Conservation (phyloP, 2,797 vertebrate species). For the Cuniculus paca region DNA sequence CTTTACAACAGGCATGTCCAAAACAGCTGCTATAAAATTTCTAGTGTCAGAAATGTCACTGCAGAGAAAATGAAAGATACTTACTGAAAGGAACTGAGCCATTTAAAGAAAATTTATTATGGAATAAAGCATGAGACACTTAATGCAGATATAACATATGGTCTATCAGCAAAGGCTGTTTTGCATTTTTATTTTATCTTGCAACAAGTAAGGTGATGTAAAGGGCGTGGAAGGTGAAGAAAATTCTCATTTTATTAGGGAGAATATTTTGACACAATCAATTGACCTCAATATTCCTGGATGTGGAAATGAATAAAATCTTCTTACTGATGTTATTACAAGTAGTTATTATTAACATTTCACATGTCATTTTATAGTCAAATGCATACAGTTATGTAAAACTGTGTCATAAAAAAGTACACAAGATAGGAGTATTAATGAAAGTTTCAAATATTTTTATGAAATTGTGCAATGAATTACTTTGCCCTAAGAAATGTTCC, state of each 20-base stretch:
- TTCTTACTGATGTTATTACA: not conserved
- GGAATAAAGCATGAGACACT: conserved; percentile 11
- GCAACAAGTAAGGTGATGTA: not conserved
- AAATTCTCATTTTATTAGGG: conserved; percentile 48
- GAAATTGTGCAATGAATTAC: conserved; percentile 1
- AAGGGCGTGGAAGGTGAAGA: not conserved
- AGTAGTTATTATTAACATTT: not conserved
- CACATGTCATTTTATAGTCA: not conserved
- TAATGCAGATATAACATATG: not conserved
- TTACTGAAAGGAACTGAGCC: not conserved
- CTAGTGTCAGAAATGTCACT: not conserved
- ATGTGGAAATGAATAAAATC: not conserved
- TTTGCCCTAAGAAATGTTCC: not conserved
- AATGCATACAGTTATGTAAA: not conserved
- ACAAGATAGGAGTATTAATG: not conserved
- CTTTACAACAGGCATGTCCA: not conserved
- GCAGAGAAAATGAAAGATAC: conserved; percentile 42
- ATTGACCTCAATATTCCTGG: conserved; percentile 19
- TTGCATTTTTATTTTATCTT: conserved; percentile 44
- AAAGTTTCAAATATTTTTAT: conserved; percentile 21
- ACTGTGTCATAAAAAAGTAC: conserved; percentile 17
- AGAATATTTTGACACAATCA: conserved; percentile 3
- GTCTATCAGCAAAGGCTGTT: not conserved
- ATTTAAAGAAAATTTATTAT: not conserved
- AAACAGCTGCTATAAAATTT: not conserved